These are phyloP conservation scores for Characodon lateralis DNA, from an alignment of 2,797 vertebrate species.

Conservation along the genomic window DNA sequence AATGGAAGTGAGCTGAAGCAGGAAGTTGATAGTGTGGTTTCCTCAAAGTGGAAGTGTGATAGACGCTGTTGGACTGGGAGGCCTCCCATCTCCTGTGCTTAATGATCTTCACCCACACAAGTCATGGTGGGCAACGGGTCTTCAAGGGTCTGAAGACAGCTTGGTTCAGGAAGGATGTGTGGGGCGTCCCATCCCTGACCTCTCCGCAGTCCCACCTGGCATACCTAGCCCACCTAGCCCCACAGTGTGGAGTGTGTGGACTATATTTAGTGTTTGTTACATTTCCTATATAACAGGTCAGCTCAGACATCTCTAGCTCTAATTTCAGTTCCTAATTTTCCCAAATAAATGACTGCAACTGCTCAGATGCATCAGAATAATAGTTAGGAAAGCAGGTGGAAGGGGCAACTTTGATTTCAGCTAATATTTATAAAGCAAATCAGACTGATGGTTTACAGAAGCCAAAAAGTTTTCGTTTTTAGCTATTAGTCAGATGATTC, in stretches of 20 bases:
- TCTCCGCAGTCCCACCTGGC: conserved; percentile 48
- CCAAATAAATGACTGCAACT: conserved; percentile 31
- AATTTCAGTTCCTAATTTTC: conserved; percentile 43
- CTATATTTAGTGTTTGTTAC: conserved; percentile 25
- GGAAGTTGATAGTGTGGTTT: conserved; percentile 58
- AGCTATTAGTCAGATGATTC: conserved; percentile 25
- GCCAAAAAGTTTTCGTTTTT: conserved; percentile 27
- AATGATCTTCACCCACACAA: conserved; percentile 60
- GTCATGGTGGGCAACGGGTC: conserved; percentile 17
- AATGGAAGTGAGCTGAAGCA: conserved; percentile 39
- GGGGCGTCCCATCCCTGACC: conserved; percentile 5
- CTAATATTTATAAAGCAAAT: conserved; percentile 16
- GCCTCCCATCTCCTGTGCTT: conserved; percentile 60
- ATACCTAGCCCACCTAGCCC: conserved; percentile 38
- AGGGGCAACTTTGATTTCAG: neutral
- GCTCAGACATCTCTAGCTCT: conserved; percentile 7
- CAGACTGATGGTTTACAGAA: neutral
- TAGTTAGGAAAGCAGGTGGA: conserved; percentile 2
- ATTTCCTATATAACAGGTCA: neutral
- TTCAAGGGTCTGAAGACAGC: conserved; percentile 26
- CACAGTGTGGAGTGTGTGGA: conserved; percentile 2
- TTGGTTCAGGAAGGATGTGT: conserved; percentile 46
- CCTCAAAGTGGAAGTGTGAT: conserved; percentile 33
- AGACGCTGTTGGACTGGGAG: conserved; percentile 32
- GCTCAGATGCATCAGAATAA: neutral